phyloP scores from a whole-genome alignment of 1,140 invertebrate species.

The Euura saliciscinereae region DNA sequence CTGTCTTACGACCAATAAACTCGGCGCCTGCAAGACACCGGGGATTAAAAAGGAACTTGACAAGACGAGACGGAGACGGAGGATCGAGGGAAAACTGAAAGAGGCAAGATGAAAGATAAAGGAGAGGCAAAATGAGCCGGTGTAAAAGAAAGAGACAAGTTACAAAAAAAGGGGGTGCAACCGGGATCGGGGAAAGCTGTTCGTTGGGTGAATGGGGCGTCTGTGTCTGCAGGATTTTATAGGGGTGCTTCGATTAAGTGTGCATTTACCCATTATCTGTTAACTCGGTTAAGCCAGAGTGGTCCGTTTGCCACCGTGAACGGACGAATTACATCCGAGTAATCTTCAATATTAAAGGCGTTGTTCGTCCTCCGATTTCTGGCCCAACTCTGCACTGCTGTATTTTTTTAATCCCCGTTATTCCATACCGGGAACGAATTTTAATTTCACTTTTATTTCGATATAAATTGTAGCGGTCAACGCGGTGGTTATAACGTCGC shows the following conservation, averaged over 20 bases:
- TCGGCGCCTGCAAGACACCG: not conserved
- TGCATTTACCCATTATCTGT: not conserved
- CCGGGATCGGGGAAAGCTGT: not conserved
- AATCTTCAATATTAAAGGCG: not conserved
- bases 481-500: not conserved
- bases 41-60: conserved; percentile 5
- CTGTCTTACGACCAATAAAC: conserved; percentile 4
- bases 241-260: not conserved
- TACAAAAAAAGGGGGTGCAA: not conserved
- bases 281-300: not conserved
- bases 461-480: not conserved
- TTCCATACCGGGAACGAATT: not conserved
- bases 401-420: not conserved
- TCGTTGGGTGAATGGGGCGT: too few species aligned
- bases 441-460: conserved; percentile 3
- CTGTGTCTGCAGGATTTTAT: not conserved
- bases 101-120: not conserved
- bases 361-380: not conserved
- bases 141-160: not conserved
- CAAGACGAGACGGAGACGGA: not conserved
- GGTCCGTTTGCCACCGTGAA: not conserved
- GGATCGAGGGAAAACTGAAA: not conserved
- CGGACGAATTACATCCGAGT: not conserved
- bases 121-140: not conserved
- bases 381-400: too few species aligned